phyloP scores from a whole-genome alignment of 2,888 invertebrate genomes.

The Brachyptera putata region DNA sequence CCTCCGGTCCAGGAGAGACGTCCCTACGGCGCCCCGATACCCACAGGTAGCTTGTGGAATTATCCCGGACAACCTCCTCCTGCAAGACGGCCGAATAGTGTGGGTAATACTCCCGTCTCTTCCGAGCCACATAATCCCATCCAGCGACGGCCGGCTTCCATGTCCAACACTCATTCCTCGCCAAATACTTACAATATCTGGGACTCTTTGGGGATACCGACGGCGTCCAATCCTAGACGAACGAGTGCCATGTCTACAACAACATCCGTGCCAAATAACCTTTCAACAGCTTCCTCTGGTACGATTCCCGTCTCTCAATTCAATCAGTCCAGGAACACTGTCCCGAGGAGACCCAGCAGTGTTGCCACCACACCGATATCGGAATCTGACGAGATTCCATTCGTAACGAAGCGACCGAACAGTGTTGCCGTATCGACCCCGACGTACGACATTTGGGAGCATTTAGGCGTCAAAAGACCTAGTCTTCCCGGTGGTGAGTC shows the following conservation, averaged over 20 bases:
- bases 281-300: background rate
- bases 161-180: too few relatives aligned
- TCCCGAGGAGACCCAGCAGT: constrained; percentile 3
- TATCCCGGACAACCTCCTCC: background rate
- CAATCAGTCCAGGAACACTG: too few relatives aligned
- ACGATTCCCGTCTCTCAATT: background rate
- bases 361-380: constrained; percentile 9
- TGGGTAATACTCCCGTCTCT: background rate
- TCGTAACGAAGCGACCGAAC: background rate
- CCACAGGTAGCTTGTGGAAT: too few relatives aligned
- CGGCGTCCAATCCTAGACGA: constrained; percentile 9
- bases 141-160: background rate
- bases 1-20: background rate
- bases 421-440: background rate
- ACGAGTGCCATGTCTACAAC: background rate
- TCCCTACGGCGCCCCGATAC: background rate
- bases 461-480: background rate
- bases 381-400: too few relatives aligned
- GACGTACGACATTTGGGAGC: constrained; percentile 19
- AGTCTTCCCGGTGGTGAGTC: background rate
- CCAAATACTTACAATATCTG: constrained; percentile 10
- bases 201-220: constrained; percentile 11
- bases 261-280: constrained; percentile 1
- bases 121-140: background rate
- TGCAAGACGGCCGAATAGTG: background rate